Percentiles rank a stretch among this genome's conserved stretches.
These are phyloP conservation scores for Lethenteron camtschaticum DNA, from an alignment of 2,113 vertebrate genomes.

Conservation along the genomic window DNA sequence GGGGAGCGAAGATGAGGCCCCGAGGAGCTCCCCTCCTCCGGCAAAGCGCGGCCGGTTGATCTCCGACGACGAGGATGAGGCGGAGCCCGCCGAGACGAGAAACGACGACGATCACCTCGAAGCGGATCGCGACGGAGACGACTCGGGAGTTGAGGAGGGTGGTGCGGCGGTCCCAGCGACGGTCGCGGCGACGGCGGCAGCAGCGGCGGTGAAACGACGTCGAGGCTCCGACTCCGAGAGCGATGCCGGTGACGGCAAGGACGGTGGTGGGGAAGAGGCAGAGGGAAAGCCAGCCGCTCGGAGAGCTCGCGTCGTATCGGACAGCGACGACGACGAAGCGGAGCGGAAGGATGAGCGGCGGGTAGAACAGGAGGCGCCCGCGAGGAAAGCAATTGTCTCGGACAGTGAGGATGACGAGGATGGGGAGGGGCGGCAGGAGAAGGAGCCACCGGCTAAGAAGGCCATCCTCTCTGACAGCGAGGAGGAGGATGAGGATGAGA, in stretches of 20 bases:
- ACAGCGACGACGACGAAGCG: not conserved
- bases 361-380: not conserved
- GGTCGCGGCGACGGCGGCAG: constrained; percentile 11
- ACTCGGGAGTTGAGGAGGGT: too few species aligned
- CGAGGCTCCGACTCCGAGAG: constrained; percentile 28
- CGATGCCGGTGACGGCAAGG: constrained; percentile 39
- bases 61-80: constrained; percentile 16
- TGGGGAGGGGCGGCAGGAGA: not conserved
- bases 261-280: constrained; percentile 31
- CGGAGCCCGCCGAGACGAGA: constrained; percentile 14
- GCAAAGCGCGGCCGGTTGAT: constrained; percentile 4
- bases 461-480: constrained; percentile 75
- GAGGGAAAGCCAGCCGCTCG: constrained; percentile 28
- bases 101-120: too few species aligned
- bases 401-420: constrained; percentile 35
- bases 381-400: not conserved
- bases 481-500: constrained; percentile 29
- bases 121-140: too few species aligned
- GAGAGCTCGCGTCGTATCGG: constrained; percentile 13
- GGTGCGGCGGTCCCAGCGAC: too few species aligned
- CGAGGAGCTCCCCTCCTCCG: too few species aligned
- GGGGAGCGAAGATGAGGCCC: too few species aligned
- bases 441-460: constrained; percentile 19
- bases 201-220: constrained; percentile 35
- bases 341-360: not conserved